Evolutionary conservation across 2,113 vertebrate species (phyloP).

Genomic region (Datnioides undecimradiatus): DNA sequence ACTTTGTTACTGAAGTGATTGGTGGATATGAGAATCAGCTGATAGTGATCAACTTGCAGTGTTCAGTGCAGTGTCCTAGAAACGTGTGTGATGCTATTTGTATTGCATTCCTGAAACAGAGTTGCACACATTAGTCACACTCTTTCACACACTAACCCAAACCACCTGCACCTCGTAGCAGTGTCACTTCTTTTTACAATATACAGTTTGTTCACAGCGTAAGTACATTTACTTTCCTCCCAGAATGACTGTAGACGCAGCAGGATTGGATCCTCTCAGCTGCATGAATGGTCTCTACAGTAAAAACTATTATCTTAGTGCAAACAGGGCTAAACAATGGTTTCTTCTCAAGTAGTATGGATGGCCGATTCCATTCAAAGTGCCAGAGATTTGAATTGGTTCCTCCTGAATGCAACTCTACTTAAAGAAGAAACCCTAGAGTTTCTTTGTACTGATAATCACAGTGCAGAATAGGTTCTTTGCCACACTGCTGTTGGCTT

Average conservation of each 20-base stretch:
- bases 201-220: conserved; percentile 25
- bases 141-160: conserved; percentile 41
- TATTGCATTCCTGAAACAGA: conserved; percentile 19
- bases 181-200: conserved; percentile 23
- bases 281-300: conserved; percentile 48
- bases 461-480: not conserved
- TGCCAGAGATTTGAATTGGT: conserved; percentile 14
- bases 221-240: conserved; percentile 1
- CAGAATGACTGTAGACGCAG: conserved; percentile 14
- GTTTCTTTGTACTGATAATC: not conserved
- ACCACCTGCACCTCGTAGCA: conserved; percentile 42
- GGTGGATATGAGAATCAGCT: conserved; percentile 34
- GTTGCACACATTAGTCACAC: conserved; percentile 46
- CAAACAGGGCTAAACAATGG: conserved; percentile 61
- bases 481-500: not conserved
- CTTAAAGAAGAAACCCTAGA: conserved; percentile 15
- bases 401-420: conserved; percentile 26
- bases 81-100: conserved; percentile 2
- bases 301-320: conserved; percentile 66
- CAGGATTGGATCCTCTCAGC: conserved; percentile 26
- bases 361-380: conserved; percentile 60
- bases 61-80: not conserved
- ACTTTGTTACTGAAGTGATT: conserved; percentile 22
- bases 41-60: conserved; percentile 38
- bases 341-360: conserved; percentile 45